phyloP scores from a whole-genome alignment of 2,113 vertebrate genomes.

The Chaenogobius annularis region DNA sequence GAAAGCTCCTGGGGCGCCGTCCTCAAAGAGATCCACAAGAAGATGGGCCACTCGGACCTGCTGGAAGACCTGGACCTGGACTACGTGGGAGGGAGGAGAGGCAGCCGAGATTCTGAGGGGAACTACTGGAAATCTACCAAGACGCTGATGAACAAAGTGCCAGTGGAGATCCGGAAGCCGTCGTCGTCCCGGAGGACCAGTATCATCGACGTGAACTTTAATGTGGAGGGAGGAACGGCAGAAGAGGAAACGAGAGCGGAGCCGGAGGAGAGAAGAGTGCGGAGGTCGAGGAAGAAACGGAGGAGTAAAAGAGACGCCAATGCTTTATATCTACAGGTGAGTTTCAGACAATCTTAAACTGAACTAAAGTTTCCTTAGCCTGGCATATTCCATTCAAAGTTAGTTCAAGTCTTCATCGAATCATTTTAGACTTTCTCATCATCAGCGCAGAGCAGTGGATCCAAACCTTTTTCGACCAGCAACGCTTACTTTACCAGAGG shows the following conservation, averaged over 20 bases:
- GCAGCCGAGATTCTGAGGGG: slow-evolving; percentile 51
- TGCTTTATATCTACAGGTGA: slow-evolving; percentile 42
- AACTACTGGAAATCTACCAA: slow-evolving; percentile 45
- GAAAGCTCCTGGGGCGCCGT: slow-evolving; percentile 58
- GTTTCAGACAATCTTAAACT: slow-evolving; percentile 1
- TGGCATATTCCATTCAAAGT: background rate
- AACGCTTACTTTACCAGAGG: too few relatives aligned
- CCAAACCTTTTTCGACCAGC: too few relatives aligned
- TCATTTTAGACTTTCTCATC: too few relatives aligned
- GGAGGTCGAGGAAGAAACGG: slow-evolving; percentile 49
- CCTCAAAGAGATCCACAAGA: slow-evolving; percentile 65
- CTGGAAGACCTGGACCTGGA: background rate
- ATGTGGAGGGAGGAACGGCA: slow-evolving; percentile 32
- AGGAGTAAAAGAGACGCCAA: slow-evolving; percentile 41
- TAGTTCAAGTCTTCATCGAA: background rate
- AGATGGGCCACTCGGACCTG: slow-evolving; percentile 34
- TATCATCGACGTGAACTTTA: slow-evolving; percentile 66
- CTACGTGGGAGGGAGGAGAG: background rate
- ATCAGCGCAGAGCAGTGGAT: too few relatives aligned
- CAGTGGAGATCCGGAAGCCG: slow-evolving; percentile 47
- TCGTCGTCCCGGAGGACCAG: slow-evolving; percentile 47
- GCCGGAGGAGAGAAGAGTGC: slow-evolving; percentile 32
- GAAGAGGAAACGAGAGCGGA: slow-evolving; percentile 36
- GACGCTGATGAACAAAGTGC: slow-evolving; percentile 55
- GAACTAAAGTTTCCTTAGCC: background rate